Evolutionary conservation across 2,113 vertebrate species (phyloP), one percentile per base, ranked within the genome.

Genomic region (Macquaria ambigua): DNA sequence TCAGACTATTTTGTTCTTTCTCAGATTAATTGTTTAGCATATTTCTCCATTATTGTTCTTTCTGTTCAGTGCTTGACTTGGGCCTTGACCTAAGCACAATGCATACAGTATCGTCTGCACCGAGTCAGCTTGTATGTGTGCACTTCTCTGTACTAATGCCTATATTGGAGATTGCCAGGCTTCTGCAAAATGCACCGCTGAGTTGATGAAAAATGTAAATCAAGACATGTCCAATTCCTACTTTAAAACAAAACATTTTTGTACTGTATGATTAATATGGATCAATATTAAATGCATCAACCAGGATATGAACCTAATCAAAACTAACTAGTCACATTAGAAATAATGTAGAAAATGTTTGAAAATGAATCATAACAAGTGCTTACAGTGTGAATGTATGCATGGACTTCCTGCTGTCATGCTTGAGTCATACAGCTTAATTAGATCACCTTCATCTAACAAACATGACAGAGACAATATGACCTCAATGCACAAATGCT

Each of bases 321-420:
- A 50, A 48, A 75, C 25, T 16, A 72, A 67, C 5, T 1, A 8
- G 0, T 16, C 23, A 41, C 64, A 52, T 23, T 46, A 20, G 34
- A 56, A 41, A 55, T 0, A 55, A 20, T 39, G 18, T 39, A 34
- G 3, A 43, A 62, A 41, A 43, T 62, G 55, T 61, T 52, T 31
- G 10, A 39, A 25, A 23, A 31, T 31, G 28, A 31, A 31, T 10
- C 58, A 76, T 28, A 18, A 55, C 11, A 62, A 21, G 21, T 48
- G 28, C 69, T 78, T 41, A 50, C 25, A 59, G 16, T 68, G 5
- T 66, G 50, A 34, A 72, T 68, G 18, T 55, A 53, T 78, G 74
- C 74, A 86, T 74, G 61, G 41, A 64, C 37, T 53, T 66, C 25
- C 43, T 48, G 74, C 34, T 81, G 31, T 71, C 64, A 55, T 31